These are phyloP conservation scores for Clarias magur DNA, from an alignment of 2,113 vertebrate species.

Conservation along the genomic window DNA sequence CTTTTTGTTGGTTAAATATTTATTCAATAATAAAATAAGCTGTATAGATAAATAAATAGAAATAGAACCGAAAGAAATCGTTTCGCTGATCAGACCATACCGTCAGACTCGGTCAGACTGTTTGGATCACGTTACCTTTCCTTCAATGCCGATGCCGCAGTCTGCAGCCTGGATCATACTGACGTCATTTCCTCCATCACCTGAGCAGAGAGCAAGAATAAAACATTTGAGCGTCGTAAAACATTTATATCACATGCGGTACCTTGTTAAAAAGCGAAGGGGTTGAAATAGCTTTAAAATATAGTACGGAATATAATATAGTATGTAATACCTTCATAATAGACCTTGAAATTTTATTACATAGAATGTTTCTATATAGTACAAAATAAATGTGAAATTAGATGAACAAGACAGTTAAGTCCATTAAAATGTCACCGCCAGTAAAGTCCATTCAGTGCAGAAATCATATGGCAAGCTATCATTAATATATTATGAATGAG, in stretches of 20 bases:
- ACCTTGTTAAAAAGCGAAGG: neutral
- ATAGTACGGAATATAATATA: neutral
- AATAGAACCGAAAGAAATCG: neutral
- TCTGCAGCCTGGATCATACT: constrained; percentile 99
- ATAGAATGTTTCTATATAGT: no score
- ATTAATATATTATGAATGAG: neutral
- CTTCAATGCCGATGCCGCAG: constrained; percentile 97
- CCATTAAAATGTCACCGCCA: neutral
- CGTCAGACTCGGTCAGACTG: neutral
- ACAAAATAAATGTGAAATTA: neutral
- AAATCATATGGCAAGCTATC: neutral
- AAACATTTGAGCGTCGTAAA: neutral
- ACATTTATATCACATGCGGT: neutral
- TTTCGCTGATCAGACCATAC: neutral
- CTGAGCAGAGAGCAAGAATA: constrained; percentile 66
- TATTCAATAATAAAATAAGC: neutral
- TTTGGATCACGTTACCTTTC: constrained; percentile 81
- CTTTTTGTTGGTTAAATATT: neutral
- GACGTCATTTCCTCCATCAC: constrained; percentile 97
- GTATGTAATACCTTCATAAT: neutral
- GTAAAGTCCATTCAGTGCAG: neutral
- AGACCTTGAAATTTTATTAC: neutral
- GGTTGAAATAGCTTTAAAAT: neutral
- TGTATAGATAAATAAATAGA: neutral
- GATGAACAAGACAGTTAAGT: neutral